Evolutionary conservation across 2,113 vertebrate genomes (phyloP).

Genomic region (Psophia crepitans): DNA sequence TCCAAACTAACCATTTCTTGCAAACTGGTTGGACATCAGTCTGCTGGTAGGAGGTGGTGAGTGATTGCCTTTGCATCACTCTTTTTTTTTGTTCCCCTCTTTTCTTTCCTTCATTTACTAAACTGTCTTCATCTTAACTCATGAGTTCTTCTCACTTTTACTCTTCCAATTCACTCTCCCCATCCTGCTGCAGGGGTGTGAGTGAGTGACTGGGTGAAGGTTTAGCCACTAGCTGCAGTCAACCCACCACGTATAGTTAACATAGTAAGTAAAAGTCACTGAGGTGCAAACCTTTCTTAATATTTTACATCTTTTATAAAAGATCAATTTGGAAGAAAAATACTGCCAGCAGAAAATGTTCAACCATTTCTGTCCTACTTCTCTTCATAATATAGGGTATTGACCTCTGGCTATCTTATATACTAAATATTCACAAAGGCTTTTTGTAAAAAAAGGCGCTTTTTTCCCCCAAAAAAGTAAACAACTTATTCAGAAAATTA

Average conservation of each 20-base stretch:
- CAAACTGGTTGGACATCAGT: background rate
- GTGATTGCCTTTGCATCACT: background rate
- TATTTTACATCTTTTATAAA: background rate
- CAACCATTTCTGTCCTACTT: background rate
- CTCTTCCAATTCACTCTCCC: fast-evolving
- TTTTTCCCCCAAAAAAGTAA: background rate
- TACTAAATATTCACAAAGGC: background rate
- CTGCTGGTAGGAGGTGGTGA: background rate
- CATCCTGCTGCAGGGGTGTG: fast-evolving
- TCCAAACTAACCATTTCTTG: background rate
- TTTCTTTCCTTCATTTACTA: background rate
- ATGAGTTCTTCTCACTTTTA: background rate
- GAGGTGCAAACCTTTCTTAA: background rate
- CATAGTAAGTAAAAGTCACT: background rate
- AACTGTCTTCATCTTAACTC: background rate
- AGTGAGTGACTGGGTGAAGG: background rate
- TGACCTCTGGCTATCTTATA: background rate
- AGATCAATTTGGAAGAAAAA: background rate
- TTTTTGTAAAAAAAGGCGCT: background rate
- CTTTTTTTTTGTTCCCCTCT: too few relatives aligned
- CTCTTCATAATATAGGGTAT: background rate
- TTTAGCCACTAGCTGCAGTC: background rate
- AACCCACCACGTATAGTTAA: background rate
- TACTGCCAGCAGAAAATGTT: background rate
- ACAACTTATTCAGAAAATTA: background rate